Base-by-base conservation (phyloP, 92 coral and sea anemone genomes). In the Epizoanthus scotinus region DNA sequence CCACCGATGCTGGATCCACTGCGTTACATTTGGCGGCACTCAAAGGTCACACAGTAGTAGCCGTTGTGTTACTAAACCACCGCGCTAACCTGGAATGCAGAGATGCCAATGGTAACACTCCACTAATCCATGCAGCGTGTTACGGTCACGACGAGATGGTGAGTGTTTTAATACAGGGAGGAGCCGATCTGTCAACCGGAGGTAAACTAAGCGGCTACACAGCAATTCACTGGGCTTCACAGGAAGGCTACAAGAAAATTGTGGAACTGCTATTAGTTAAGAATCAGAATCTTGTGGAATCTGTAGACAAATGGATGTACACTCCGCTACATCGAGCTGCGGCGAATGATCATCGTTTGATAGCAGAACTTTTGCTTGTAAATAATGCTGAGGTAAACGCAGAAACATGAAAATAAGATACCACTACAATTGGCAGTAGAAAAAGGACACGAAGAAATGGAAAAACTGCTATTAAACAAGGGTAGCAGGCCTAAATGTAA, bases 1-100 rank as follows among this genome's bases (percentile, higher is more conserved):
- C 26, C 0, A 27, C 26, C 0, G 25, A 72, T 19, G 26, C 54
- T 26, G 78, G 78, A 8, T 0, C 3, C 49, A 55, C 78, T 26
- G 78, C 78, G 42, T 72, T 72, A 56, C 64, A 72, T 36, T 36
- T 54, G 49, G 63, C 78, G 18, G 78, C 78, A 25, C n/a, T 26
- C 28, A 25, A 72, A 72, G 49, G 38, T 28, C 64, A 72, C 63
- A 17, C 57, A 19, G 26, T 52, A 44, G 44, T 8, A 0, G 78
- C 78, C 21, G 29, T 53, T 0, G 64, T 27, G 17, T 22, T 72
- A 53, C 64, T 72, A 12, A 6, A 29, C 18, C 50, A 72, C 78
- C 5, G 50, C 4, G 38, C 78, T 54, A 44, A 72, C 52, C n/a
- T 25, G 28, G 78, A 72, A 36, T 28, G 52, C 50, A 72, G 49